phyloP scores from a whole-genome alignment of 2,797 vertebrate species.

The Mormyrus proboscirostris region DNA sequence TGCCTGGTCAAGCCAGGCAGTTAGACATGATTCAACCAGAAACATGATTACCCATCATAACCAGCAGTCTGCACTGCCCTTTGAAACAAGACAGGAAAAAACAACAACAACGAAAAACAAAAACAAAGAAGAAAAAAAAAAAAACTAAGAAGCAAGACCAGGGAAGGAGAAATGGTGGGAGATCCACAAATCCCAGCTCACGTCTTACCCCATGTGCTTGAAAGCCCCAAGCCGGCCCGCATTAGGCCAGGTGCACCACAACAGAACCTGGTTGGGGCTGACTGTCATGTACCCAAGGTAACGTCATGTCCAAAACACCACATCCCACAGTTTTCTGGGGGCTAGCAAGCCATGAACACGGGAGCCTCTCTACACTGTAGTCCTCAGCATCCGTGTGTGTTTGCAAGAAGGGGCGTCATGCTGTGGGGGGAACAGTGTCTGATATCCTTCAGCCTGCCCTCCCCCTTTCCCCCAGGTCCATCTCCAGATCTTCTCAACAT shows the following conservation, averaged over 20 bases:
- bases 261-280: slow-evolving; percentile 95
- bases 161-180: slow-evolving; percentile 48
- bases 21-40: slow-evolving; percentile 54
- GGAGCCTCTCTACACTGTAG: slow-evolving; percentile 87
- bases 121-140: slow-evolving; percentile 51
- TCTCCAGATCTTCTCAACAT: slow-evolving; percentile 58
- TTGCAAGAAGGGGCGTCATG: slow-evolving; percentile 31
- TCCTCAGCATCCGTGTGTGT: slow-evolving; percentile 47
- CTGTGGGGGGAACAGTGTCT: slow-evolving; percentile 42
- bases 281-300: slow-evolving; percentile 99
- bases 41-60: slow-evolving; percentile 45
- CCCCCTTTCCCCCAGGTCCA: slow-evolving; percentile 32
- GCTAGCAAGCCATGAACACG: slow-evolving; percentile 72
- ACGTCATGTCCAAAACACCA: slow-evolving; percentile 91
- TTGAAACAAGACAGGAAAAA: slow-evolving; percentile 46
- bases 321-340: slow-evolving; percentile 96
- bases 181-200: slow-evolving; percentile 57
- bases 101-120: slow-evolving; percentile 44
- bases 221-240: slow-evolving; percentile 44
- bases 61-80: slow-evolving; percentile 53
- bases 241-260: slow-evolving; percentile 40
- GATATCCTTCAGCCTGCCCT: slow-evolving; percentile 20
- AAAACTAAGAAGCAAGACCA: slow-evolving; percentile 40
- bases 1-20: slow-evolving; percentile 60
- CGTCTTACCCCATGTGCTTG: slow-evolving; percentile 64